phyloP scores from a whole-genome alignment of 2,888 invertebrate genomes.

The Bedellia somnulentella region DNA sequence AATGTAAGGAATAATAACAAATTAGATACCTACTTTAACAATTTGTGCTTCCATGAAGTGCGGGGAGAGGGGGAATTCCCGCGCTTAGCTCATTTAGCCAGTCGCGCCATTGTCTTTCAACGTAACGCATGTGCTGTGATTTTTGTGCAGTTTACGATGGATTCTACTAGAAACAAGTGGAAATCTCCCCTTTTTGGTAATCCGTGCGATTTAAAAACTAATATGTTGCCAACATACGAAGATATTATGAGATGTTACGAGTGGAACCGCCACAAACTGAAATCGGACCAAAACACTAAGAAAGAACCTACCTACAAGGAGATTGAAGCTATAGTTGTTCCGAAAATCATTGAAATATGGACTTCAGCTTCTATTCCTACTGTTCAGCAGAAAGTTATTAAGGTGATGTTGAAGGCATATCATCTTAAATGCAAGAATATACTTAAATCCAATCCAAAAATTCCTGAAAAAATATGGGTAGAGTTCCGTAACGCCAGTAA shows the following conservation, averaged over 20 bases:
- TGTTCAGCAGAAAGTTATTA: constrained; percentile 6
- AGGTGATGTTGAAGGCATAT: constrained; percentile 10
- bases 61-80: not conserved
- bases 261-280: constrained; percentile 9
- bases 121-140: not conserved
- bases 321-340: constrained; percentile 7
- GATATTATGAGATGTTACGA: constrained; percentile 11
- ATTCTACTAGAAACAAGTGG: too few relatives aligned
- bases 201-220: constrained; percentile 9
- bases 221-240: constrained; percentile 11
- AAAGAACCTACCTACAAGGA: constrained; percentile 8
- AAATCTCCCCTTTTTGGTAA: constrained; percentile 11
- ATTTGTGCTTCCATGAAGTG: too few relatives aligned
- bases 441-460: constrained; percentile 6
- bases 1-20: not conserved
- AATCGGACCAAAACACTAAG: constrained; percentile 5
- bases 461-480: constrained; percentile 2
- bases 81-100: too few relatives aligned
- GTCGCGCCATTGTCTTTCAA: not conserved
- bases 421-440: constrained; percentile 10
- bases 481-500: constrained; percentile 6
- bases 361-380: constrained; percentile 8
- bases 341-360: constrained; percentile 9
- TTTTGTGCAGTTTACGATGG: constrained; percentile 2
- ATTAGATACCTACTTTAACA: too few relatives aligned